Conservation (phyloP, 2,797 vertebrate genomes). For the Enteromius afrohamiltoni region DNA sequence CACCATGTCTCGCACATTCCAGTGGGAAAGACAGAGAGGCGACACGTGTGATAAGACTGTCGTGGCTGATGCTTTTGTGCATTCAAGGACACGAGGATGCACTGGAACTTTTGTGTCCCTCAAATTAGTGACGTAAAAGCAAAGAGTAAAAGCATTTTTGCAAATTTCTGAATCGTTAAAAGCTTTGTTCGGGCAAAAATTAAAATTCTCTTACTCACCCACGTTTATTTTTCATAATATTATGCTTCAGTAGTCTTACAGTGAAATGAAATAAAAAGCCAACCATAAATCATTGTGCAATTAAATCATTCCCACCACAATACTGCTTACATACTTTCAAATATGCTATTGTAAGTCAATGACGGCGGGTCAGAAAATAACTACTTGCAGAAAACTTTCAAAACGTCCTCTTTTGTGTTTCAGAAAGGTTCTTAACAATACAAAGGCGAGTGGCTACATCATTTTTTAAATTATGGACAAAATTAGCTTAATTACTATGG, state of each 20-base stretch:
- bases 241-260: no score
- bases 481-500: background rate
- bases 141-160: slow-evolving; percentile 20
- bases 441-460: background rate
- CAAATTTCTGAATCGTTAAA: background rate
- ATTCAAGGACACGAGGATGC: background rate
- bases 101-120: background rate
- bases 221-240: background rate
- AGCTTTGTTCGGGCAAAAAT: background rate
- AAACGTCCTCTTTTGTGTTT: background rate
- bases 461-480: background rate
- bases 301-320: background rate
- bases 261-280: background rate
- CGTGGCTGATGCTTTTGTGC: slow-evolving; percentile 2
- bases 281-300: background rate
- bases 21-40: slow-evolving; percentile 1
- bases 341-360: background rate
- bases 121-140: background rate
- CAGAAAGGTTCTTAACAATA: background rate
- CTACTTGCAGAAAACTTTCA: background rate
- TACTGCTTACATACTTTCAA: background rate
- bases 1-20: slow-evolving; percentile 36
- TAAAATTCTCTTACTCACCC: background rate
- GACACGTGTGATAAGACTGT: slow-evolving; percentile 8
- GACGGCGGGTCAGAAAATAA: background rate